phyloP scores from a whole-genome alignment of 2,888 invertebrate genomes.

The Cancer borealis region DNA sequence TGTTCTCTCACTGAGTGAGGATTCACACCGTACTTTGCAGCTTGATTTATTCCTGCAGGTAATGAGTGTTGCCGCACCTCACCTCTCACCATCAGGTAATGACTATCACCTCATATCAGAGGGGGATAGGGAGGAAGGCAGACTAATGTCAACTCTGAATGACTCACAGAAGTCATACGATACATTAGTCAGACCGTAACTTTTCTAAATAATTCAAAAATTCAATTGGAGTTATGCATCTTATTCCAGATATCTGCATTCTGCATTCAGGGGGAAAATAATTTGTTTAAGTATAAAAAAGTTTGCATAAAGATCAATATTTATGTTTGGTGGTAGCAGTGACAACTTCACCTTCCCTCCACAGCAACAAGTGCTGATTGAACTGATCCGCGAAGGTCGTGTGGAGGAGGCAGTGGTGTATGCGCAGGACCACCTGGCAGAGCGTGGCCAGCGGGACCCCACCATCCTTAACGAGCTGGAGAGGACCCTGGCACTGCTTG shows the following conservation, averaged over 20 bases:
- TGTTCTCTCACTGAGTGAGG: background rate
- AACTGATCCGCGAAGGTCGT: constrained; percentile 90
- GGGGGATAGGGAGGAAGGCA: no score
- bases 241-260: background rate
- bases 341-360: constrained; percentile 68
- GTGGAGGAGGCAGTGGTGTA: constrained; percentile 90
- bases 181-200: background rate
- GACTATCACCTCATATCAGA: background rate
- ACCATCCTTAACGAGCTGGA: constrained; percentile 88
- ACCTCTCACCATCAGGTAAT: background rate
- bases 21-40: background rate
- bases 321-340: background rate
- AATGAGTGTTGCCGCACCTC: background rate
- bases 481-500: constrained; percentile 94
- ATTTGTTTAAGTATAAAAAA: background rate
- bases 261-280: background rate
- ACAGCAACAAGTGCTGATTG: constrained; percentile 93
- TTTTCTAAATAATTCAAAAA: background rate
- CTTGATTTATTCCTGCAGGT: background rate
- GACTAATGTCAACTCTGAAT: no score
- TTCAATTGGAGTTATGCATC: background rate
- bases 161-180: no score
- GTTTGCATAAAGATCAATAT: background rate
- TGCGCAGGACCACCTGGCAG: constrained; percentile 91
- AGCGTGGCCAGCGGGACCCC: constrained; percentile 90